These are phyloP conservation scores for Rhodeus uyekii DNA, from an alignment of 2,797 vertebrate genomes.

Conservation along the genomic window DNA sequence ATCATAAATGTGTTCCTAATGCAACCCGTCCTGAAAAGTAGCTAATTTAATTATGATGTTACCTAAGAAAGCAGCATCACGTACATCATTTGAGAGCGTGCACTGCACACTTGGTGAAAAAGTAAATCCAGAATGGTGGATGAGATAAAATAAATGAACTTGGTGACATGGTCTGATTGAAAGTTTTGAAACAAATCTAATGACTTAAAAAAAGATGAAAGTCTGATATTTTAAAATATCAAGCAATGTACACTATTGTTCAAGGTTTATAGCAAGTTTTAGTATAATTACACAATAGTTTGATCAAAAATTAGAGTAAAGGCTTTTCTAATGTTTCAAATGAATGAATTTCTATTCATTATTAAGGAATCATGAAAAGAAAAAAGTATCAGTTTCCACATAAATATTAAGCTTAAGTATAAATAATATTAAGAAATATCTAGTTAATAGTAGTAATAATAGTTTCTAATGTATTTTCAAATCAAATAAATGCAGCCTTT, in stretches of 20 bases:
- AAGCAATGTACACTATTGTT: not conserved
- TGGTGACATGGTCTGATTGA: not conserved
- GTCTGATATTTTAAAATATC: not conserved
- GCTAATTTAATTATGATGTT: not conserved
- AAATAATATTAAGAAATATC: too few relatives aligned
- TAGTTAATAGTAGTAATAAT: too few relatives aligned
- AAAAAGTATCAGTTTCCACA: not conserved
- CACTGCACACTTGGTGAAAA: not conserved
- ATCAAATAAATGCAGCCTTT: not conserved
- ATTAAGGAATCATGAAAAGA: not conserved
- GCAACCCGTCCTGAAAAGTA: not conserved
- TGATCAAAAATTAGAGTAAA: not conserved
- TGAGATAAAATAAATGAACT: not conserved
- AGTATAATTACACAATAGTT: too few relatives aligned
- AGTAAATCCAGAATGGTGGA: not conserved
- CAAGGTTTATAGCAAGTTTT: too few relatives aligned
- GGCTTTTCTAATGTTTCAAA: not conserved
- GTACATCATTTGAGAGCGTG: not conserved
- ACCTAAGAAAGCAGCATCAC: not conserved
- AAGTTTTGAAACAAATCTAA: not conserved
- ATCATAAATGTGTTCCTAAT: constrained; percentile 9
- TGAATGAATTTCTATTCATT: not conserved
- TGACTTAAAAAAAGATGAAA: not conserved
- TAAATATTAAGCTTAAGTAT: not conserved
- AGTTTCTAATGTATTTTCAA: not conserved